Conservation (phyloP, 2,888 invertebrate species). For the Meteorus colon region DNA sequence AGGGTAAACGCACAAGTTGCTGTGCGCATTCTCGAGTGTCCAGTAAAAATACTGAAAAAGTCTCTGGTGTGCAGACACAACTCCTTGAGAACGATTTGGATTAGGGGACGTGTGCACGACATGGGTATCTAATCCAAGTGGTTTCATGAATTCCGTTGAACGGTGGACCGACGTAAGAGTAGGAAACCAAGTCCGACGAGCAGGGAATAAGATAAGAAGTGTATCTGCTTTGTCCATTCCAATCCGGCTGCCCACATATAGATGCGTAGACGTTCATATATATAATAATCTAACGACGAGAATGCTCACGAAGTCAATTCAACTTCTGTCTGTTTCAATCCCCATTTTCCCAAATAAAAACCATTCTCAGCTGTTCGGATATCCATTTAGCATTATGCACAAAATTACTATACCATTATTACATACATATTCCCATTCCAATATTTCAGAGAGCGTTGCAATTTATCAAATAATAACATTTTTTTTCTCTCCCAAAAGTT, state of each 20-base stretch:
- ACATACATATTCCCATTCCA: no score
- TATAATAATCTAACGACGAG: not conserved
- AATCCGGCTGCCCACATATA: not conserved
- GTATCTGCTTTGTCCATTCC: conserved; percentile 1
- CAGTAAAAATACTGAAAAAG: conserved; percentile 15
- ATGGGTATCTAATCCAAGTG: conserved; percentile 49
- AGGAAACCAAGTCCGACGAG: conserved; percentile 25
- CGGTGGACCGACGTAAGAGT: conserved; percentile 39
- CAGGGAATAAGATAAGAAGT: conserved; percentile 21
- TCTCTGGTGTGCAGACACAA: conserved; percentile 43
- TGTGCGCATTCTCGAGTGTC: not conserved
- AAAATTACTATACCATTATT: no score
- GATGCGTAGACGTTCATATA: conserved; percentile 9
- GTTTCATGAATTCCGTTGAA: conserved; percentile 39
- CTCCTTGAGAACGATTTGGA: conserved; percentile 50
- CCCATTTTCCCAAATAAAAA: not conserved
- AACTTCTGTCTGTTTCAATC: not conserved
- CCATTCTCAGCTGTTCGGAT: no score
- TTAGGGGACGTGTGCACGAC: conserved; percentile 48
- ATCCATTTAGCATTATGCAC: no score
- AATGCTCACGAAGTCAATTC: not conserved
- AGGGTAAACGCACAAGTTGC: conserved; percentile 16
- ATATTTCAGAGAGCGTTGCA: no score
- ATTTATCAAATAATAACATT: no score
- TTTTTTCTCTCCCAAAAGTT: no score